Evolutionary conservation across 2,113 vertebrate species (phyloP).

Genomic region (Apodemus speciosus): DNA sequence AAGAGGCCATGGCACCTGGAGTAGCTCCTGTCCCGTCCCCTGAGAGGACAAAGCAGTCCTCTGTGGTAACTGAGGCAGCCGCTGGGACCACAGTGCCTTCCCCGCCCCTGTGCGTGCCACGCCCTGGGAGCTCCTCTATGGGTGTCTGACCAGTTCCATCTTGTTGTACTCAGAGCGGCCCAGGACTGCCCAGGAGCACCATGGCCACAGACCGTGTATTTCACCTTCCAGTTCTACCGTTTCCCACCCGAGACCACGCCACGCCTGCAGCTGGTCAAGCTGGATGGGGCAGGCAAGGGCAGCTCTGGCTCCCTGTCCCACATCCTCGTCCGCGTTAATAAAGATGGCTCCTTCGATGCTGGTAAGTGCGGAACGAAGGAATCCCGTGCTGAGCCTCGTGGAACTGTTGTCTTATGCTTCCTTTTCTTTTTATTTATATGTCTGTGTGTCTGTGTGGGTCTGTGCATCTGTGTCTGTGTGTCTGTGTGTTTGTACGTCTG

Average conservation of each 20-base stretch:
- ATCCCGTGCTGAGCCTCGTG: neutral
- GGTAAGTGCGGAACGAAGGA: conserved; percentile 81
- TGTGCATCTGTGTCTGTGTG: neutral
- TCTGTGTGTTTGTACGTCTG: neutral
- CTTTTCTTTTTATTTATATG: neutral
- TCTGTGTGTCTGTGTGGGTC: neutral
- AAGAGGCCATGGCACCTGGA: neutral
- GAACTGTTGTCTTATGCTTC: too few relatives aligned
- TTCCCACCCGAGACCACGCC: conserved; percentile 90
- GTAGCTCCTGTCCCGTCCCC: fast-evolving
- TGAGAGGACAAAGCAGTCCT: neutral
- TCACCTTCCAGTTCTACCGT: conserved; percentile 98
- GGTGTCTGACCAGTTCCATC: fast-evolving
- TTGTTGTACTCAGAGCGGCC: conserved; percentile 82
- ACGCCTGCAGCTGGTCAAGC: conserved; percentile 87
- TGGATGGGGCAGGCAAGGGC: neutral
- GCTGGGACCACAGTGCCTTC: fast-evolving
- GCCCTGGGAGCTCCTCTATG: neutral
- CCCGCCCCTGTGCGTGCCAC: fast-evolving
- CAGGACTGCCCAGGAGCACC: conserved; percentile 56
- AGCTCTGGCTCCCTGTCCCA: conserved; percentile 71
- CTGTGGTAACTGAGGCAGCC: neutral
- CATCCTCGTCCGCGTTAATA: conserved; percentile 84
- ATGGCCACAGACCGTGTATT: conserved; percentile 89
- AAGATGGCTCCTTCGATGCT: conserved; percentile 81